phyloP scores from a whole-genome alignment of 2,888 invertebrate genomes.

The Bombylius discolor region DNA sequence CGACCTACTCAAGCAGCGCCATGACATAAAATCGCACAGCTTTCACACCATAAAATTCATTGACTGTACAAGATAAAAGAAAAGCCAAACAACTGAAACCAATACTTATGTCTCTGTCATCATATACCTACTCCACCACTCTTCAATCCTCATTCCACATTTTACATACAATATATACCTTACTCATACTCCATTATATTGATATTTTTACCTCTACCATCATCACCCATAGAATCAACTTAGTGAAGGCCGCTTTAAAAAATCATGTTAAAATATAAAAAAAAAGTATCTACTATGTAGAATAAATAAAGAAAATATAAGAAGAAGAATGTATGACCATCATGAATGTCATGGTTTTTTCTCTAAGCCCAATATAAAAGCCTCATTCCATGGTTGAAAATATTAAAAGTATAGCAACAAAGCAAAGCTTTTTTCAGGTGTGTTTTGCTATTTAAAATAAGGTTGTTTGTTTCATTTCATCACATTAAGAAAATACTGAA shows the following conservation, averaged over 20 bases:
- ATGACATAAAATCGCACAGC: slow-evolving; percentile 12
- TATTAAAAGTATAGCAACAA: not conserved
- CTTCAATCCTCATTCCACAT: no score
- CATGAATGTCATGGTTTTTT: slow-evolving; percentile 8
- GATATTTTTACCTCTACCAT: no score
- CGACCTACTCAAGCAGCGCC: slow-evolving; percentile 38
- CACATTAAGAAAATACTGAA: no score
- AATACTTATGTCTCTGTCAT: not conserved
- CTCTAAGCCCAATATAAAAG: not conserved
- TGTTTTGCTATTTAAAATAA: no score
- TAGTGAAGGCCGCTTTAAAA: no score
- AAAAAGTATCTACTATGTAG: no score
- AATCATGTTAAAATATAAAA: no score
- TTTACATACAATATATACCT: not conserved
- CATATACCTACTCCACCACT: no score
- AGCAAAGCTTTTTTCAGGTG: no score
- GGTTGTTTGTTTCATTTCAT: no score
- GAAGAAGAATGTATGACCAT: not conserved
- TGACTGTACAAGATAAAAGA: not conserved
- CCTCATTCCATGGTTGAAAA: slow-evolving; percentile 1
- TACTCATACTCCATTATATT: not conserved
- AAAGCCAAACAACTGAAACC: not conserved
- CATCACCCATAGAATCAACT: no score
- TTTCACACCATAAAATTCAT: not conserved
- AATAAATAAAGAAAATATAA: no score